A percentile compares a stretch with the other conserved stretches of the same genome.
Evolutionary conservation across 1,140 invertebrate genomes (phyloP).

Genomic region (Aphis gossypii): DNA sequence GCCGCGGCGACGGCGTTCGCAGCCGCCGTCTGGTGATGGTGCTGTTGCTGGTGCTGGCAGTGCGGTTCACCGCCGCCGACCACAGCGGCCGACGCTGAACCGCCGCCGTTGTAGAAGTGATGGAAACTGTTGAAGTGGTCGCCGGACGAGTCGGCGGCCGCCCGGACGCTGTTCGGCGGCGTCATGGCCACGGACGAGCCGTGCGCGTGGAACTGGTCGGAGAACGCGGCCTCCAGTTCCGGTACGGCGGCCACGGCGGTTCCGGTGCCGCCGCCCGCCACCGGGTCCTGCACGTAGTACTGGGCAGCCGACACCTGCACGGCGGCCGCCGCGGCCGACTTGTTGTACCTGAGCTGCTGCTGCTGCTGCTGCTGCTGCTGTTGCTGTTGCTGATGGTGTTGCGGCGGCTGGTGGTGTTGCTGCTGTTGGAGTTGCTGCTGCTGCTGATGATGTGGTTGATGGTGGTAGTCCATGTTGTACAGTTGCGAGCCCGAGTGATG

Average conservation of each 20-base stretch:
- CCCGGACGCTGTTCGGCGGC: constrained; percentile 68
- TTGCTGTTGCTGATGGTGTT: constrained; percentile 37
- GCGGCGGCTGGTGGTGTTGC: constrained; percentile 17
- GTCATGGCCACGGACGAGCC: constrained; percentile 69
- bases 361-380: constrained; percentile 40
- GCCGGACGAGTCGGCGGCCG: constrained; percentile 65
- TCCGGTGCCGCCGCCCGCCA: background rate
- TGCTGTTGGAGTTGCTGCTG: constrained; percentile 62
- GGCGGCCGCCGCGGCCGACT: constrained; percentile 34
- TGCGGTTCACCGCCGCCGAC: constrained; percentile 50
- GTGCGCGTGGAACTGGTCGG: constrained; percentile 60
- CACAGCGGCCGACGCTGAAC: background rate
- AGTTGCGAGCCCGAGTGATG: constrained; percentile 62
- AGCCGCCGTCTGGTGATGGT: constrained; percentile 59
- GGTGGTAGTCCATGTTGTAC: constrained; percentile 60
- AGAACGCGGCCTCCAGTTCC: constrained; percentile 57
- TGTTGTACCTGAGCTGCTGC: constrained; percentile 59
- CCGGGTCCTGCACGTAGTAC: constrained; percentile 48
- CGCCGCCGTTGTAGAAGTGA: constrained; percentile 69
- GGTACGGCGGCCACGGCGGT: background rate
- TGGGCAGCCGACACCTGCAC: constrained; percentile 61
- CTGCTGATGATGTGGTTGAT: constrained; percentile 59
- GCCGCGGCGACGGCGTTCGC: constrained; percentile 42
- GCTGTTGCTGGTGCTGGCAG: constrained; percentile 64
- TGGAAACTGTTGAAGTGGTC: constrained; percentile 75